phyloP scores from a whole-genome alignment of 2,797 vertebrate genomes.

The Jordanella pulchra region DNA sequence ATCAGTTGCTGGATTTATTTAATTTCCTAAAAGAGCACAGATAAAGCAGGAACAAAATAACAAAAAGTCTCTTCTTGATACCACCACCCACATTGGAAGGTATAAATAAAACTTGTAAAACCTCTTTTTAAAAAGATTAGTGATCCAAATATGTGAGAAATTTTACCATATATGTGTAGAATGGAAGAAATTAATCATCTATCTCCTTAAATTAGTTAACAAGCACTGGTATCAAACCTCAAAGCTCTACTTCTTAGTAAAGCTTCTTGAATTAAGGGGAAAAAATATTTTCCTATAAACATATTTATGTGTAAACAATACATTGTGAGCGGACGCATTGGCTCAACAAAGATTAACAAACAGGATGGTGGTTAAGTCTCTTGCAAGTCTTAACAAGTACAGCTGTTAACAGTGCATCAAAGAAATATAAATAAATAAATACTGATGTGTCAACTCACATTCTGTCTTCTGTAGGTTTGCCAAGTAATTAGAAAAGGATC shows the following conservation, averaged over 20 bases:
- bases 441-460: not conserved
- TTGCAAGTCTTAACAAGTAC: not conserved
- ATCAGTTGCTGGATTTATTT: not conserved
- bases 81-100: not conserved
- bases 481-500: too few species aligned
- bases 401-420: not conserved
- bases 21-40: not conserved
- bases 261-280: too few species aligned
- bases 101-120: not conserved
- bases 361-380: not conserved
- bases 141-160: not conserved
- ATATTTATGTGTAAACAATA: too few species aligned
- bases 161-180: not conserved
- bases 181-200: not conserved
- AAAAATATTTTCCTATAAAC: too few species aligned
- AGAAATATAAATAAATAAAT: not conserved
- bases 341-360: too few species aligned
- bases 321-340: too few species aligned
- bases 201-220: not conserved
- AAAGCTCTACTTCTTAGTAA: not conserved
- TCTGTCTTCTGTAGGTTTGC: not conserved
- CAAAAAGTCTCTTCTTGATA: not conserved
- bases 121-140: not conserved
- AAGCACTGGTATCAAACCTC: not conserved
- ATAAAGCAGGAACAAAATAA: not conserved